Conservation (phyloP, 2,797 vertebrate genomes). For the Chromis chromis region DNA sequence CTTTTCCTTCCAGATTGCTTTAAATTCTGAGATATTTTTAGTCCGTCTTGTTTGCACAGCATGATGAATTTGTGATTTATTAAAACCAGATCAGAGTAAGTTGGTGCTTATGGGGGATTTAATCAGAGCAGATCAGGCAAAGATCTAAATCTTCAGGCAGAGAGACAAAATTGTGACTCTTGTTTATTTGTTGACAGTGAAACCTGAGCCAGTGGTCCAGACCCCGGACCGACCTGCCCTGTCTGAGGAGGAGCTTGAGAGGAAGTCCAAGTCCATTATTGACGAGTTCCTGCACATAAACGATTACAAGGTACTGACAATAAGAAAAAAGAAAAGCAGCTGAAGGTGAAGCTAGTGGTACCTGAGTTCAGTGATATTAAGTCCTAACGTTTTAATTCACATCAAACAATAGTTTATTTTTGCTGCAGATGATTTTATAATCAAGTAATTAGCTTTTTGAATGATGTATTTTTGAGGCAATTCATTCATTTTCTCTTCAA, state of each 20-base stretch:
- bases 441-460: neutral
- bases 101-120: neutral
- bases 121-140: neutral
- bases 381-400: neutral
- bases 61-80: neutral
- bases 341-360: neutral
- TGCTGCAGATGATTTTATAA: neutral
- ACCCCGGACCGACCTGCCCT: slow-evolving; percentile 82
- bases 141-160: neutral
- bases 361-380: neutral
- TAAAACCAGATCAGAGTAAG: neutral
- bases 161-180: slow-evolving; percentile 13
- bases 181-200: slow-evolving; percentile 75
- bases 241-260: slow-evolving; percentile 92
- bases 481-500: too few species aligned
- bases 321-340: neutral
- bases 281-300: slow-evolving; percentile 99
- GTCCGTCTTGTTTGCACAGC: neutral
- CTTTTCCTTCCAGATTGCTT: neutral
- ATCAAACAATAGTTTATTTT: neutral
- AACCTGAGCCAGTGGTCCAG: slow-evolving; percentile 84
- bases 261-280: slow-evolving; percentile 94
- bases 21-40: neutral
- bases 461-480: too few species aligned
- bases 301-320: slow-evolving; percentile 92